These are phyloP conservation scores for Nicator chloris DNA, from an alignment of 2,113 vertebrate species.

Conservation along the genomic window DNA sequence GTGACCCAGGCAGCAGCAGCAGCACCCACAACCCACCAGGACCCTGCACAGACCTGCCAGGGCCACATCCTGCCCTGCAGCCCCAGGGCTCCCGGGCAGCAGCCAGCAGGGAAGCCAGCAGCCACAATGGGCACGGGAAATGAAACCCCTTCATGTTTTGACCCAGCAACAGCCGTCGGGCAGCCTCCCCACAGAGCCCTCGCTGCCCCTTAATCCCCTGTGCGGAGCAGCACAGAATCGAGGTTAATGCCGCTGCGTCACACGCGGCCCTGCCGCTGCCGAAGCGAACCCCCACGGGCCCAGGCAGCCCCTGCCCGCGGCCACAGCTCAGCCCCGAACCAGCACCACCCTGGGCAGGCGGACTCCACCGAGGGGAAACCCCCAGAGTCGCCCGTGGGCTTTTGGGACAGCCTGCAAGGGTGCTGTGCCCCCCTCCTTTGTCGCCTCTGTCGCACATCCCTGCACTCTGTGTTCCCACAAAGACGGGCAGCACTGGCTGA, in stretches of 20 bases:
- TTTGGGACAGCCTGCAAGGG: not conserved
- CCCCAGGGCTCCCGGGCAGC: not conserved
- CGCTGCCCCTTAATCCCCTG: slow-evolving; percentile 33
- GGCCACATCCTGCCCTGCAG: not conserved
- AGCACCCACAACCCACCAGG: not conserved
- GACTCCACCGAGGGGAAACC: not conserved
- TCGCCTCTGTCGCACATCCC: not conserved
- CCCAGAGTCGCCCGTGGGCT: not conserved
- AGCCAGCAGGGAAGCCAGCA: not conserved
- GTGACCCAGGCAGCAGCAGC: not conserved
- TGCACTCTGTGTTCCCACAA: not conserved
- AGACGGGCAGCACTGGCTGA: not conserved
- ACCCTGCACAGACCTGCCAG: rapidly evolving
- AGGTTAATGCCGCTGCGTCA: slow-evolving; percentile 65
- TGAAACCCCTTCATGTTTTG: not conserved
- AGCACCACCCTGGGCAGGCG: not conserved
- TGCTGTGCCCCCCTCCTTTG: not conserved
- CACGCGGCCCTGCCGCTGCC: not conserved
- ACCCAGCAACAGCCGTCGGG: not conserved
- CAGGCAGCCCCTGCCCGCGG: not conserved
- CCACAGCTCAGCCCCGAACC: not conserved
- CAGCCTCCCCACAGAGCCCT: not conserved
- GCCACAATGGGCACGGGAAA: rapidly evolving
- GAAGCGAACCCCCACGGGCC: not conserved
- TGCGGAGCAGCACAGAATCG: not conserved